Percentiles rank a stretch among this genome's conserved stretches.
These are phyloP conservation scores for Athrips mouffetella DNA, from an alignment of 2,888 invertebrate species.

Conservation along the genomic window DNA sequence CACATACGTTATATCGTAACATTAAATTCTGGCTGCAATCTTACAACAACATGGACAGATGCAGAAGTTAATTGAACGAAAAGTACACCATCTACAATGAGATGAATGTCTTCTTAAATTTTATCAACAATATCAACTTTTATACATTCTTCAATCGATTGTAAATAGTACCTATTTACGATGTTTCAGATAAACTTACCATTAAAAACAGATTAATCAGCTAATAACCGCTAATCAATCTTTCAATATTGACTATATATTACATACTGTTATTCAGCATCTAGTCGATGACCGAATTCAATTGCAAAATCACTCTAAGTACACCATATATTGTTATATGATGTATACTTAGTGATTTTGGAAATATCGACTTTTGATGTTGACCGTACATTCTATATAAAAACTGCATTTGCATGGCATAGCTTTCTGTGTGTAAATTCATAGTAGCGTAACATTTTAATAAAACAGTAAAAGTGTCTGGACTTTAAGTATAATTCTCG, in stretches of 20 bases:
- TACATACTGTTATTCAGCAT: too few relatives aligned
- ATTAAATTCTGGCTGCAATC: constrained; percentile 47
- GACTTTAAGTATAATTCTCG: neutral
- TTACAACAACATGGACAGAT: constrained; percentile 38
- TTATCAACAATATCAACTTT: neutral
- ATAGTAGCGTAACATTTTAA: constrained; percentile 1
- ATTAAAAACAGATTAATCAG: neutral
- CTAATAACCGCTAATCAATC: constrained; percentile 42
- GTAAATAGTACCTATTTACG: neutral
- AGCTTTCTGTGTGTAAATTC: constrained; percentile 40
- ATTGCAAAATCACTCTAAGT: too few relatives aligned
- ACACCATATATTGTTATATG: too few relatives aligned
- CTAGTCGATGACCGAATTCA: too few relatives aligned
- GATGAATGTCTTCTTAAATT: constrained; percentile 31
- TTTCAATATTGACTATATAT: constrained; percentile 52
- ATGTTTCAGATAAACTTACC: neutral
- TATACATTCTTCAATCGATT: constrained; percentile 1
- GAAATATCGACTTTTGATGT: too few relatives aligned
- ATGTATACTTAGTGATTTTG: too few relatives aligned
- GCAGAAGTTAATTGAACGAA: neutral
- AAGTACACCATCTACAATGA: constrained; percentile 21
- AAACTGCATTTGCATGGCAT: constrained; percentile 51
- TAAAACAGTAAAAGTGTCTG: constrained; percentile 2
- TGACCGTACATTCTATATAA: too few relatives aligned
- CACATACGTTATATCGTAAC: constrained; percentile 44